Evolutionary conservation across 1,140 invertebrate genomes (phyloP), one percentile per base, ranked within the genome.

Genomic region (Caenorhabditis latens): DNA sequence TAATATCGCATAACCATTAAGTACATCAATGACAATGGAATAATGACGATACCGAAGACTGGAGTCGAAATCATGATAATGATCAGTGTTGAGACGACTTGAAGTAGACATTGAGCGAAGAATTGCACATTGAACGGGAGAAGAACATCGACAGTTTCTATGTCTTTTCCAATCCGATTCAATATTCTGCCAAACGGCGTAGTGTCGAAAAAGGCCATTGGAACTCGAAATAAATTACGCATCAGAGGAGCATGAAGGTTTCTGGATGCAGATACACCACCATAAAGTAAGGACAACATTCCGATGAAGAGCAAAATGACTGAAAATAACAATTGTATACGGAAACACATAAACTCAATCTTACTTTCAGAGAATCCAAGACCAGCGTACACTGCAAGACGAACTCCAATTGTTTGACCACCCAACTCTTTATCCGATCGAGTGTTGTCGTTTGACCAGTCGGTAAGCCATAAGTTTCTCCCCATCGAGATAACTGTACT

Each of bases 1-100:
- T 99, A 99, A 94, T 98, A 97, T 89, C 96, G 94, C 93, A 95
- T 95, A 89, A 97, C 95, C 89, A 98, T 95, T 92, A 96, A 96
- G 94, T 98, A 98, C 58, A 98, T 88, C 19, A 97, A 87, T 58
- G 95, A 95, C 90, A 98, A 95, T 13, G 97, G 97, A 87, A 98
- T 63, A 87, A 97, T 95, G 63, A 97, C 95, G 8, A 94, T 93
- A 86, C 97, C 92, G 93, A 98, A 98, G 90, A 95, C 94, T 0
- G 96, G 96, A 50, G 97, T 98, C 1, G 86, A 96, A 92, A 95
- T 95, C 93, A 96, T 96, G 92, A 98, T 98, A 61, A 98, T 96
- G 91, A 97, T 94, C 86, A 98, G 93, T 4, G 96, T 92, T 14
- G 90, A 90, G 5, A 92, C 8, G 2, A 93, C 90, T 16, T 90